phyloP scores from a whole-genome alignment of 2,888 invertebrate genomes.

The Catocala fraxini region DNA sequence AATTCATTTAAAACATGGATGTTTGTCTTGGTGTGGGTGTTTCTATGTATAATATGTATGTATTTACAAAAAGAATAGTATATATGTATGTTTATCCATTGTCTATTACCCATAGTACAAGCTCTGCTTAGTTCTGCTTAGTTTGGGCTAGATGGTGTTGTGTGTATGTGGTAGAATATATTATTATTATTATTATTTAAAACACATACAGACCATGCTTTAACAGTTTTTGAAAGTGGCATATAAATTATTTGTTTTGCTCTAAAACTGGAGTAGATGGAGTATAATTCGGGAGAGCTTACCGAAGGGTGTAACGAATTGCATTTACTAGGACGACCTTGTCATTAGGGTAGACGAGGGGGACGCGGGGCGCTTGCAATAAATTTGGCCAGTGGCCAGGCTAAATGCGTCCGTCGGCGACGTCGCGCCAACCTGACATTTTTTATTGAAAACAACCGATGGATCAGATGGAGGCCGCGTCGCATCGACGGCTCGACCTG shows the following conservation, averaged over 20 bases:
- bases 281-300: slow-evolving; percentile 7
- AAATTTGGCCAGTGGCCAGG: slow-evolving; percentile 78
- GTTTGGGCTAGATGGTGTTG: too few species aligned
- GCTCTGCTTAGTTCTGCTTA: too few species aligned
- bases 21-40: too few species aligned
- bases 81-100: too few species aligned
- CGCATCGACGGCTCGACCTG: slow-evolving; percentile 73
- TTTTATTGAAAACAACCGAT: slow-evolving; percentile 85
- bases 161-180: too few species aligned
- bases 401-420: slow-evolving; percentile 79
- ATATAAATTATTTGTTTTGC: background rate
- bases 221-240: too few species aligned
- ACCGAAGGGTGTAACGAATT: slow-evolving; percentile 51
- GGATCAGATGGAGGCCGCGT: slow-evolving; percentile 73
- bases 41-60: too few species aligned
- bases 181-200: too few species aligned
- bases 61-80: too few species aligned
- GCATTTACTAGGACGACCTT: slow-evolving; percentile 76
- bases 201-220: too few species aligned
- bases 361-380: slow-evolving; percentile 75
- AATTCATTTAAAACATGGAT: too few species aligned
- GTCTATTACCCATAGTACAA: too few species aligned
- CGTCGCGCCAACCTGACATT: slow-evolving; percentile 84
- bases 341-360: slow-evolving; percentile 69
- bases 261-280: background rate